Conservation (phyloP, 2,797 vertebrate species). For the Perodicticus potto region DNA sequence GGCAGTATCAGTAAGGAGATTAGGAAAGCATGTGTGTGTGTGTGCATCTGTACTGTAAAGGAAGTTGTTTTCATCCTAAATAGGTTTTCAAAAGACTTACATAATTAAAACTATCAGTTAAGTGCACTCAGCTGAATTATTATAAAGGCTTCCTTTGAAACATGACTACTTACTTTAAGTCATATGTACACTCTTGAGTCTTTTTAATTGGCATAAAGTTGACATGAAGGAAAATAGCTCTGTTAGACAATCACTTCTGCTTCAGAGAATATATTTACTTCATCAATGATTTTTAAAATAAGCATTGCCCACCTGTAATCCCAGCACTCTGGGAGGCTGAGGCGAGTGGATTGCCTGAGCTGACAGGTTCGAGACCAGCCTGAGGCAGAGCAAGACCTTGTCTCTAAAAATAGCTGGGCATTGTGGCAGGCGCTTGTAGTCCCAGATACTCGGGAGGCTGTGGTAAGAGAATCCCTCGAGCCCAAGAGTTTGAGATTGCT, state of each 20-base stretch:
- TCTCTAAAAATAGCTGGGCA: no score
- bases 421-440: no score
- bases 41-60: neutral
- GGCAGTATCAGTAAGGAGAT: neutral
- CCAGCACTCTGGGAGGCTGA: no score
- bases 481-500: no score
- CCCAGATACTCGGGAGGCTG: no score
- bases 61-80: constrained; percentile 6
- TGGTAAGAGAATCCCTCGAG: no score
- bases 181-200: neutral
- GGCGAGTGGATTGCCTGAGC: no score
- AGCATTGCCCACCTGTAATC: neutral
- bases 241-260: neutral
- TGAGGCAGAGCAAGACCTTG: no score
- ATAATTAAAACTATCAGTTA: neutral
- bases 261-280: constrained; percentile 36
- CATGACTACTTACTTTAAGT: neutral
- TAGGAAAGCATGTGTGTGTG: neutral
- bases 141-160: neutral
- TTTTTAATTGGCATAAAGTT: constrained; percentile 48
- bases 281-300: constrained; percentile 30
- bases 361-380: no score
- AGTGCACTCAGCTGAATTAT: neutral
- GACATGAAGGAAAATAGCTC: neutral
- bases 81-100: constrained; percentile 34